phyloP scores from a whole-genome alignment of 2,797 vertebrate species.

The Mionectes olivaceus region DNA sequence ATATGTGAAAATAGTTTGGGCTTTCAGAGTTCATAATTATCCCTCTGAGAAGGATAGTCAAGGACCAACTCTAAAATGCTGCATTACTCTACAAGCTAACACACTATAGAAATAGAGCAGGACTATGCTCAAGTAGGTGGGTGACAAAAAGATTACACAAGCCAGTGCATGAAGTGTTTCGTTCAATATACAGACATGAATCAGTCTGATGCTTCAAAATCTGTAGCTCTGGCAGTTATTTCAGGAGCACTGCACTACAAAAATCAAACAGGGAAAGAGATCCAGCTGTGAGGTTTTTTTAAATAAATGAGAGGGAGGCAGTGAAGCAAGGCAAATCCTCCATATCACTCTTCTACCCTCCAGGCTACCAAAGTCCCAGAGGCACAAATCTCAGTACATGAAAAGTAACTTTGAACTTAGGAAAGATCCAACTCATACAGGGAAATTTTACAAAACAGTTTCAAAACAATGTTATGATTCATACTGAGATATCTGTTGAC shows the following conservation, averaged over 20 bases:
- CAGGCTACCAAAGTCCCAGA: not conserved
- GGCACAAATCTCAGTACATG: not conserved
- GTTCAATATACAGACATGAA: not conserved
- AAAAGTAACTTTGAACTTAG: constrained; percentile 1
- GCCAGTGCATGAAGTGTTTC: not conserved
- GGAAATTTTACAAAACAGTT: not conserved
- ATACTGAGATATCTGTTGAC: not conserved
- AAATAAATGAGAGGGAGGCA: constrained; percentile 10
- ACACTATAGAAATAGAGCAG: not conserved
- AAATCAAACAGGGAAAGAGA: not conserved
- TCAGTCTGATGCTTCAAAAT: not conserved
- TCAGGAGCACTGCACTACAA: not conserved
- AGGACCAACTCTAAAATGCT: not conserved
- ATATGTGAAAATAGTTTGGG: not conserved
- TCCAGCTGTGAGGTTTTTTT: not conserved
- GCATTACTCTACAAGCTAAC: not conserved
- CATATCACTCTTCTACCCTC: not conserved
- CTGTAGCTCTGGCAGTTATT: not conserved
- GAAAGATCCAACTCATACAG: not conserved
- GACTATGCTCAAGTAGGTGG: not conserved
- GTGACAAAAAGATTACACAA: not conserved
- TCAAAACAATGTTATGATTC: not conserved
- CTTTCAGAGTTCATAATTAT: not conserved
- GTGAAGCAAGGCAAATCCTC: constrained; percentile 2
- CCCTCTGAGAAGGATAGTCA: not conserved